Evolutionary conservation across 2,888 invertebrate genomes (phyloP), one percentile per base, ranked within the genome.

Genomic region (Zelleria hepariella): DNA sequence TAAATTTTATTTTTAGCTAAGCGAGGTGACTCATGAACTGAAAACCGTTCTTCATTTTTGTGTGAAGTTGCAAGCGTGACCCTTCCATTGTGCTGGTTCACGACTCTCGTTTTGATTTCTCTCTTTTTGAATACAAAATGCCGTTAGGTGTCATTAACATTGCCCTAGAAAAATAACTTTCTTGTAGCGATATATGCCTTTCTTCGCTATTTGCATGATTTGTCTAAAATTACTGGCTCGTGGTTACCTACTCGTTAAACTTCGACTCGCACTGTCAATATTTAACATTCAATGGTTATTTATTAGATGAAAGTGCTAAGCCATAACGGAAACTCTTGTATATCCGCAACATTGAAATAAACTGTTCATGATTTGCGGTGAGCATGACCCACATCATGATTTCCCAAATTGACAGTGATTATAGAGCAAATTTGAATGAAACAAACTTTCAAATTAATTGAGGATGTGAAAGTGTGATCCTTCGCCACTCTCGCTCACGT

Each of bases 61-160:
- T 42, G 32, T 42, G 32, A 42, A 42, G 15, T 42, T 42, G 32
- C 15, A 61, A 59, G 56, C 64, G 60, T 21, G 27, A 18, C 23
- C 42, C 57, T 42, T 24, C 48, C 2, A 82, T 79, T 75, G 77
- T 74, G 65, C 73, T 83, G 83, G 86, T 86, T 86, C 85, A 77
- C 78, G 82, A 80, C 86, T 85, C 86, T 86, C 85, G 67, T 80
- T 81, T 78, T 71, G 74, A 76, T 64, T 66, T 75, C 75, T 71
- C 72, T 73, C 74, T 74, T 74, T 73, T 71, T 76, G 70, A 73
- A 74, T 74, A 72, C 66, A 67, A 65, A 66, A 70, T 79, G 74
- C 86, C 86, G 86, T 85, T 86, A 83, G 68, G 68, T 66, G 71
- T 20, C 55, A 55, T 55, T 55, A 10, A 73, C 73, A 74, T 67